A percentile compares a stretch with the other conserved stretches of the same genome.
These are phyloP conservation scores for Umimayanthus chanpuru DNA, from an alignment of 92 coral and sea anemone genomes.

Conservation along the genomic window DNA sequence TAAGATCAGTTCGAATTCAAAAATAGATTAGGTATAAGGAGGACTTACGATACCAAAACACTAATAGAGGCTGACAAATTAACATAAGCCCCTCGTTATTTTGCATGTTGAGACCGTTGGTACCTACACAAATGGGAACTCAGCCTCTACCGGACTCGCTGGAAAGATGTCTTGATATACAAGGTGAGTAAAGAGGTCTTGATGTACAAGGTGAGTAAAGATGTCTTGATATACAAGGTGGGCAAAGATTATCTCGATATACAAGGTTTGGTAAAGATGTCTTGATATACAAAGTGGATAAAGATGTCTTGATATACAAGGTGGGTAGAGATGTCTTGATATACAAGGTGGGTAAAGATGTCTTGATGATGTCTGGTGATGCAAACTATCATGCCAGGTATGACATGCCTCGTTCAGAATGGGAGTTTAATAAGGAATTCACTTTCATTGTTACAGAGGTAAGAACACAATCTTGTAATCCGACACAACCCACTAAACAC, in stretches of 20 bases:
- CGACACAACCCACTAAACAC: too few species aligned
- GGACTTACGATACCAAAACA: not conserved
- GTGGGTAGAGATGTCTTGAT: slow-evolving; percentile 1
- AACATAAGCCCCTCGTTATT: too few species aligned
- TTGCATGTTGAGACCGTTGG: not conserved
- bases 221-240: not conserved
- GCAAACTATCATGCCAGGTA: too few species aligned
- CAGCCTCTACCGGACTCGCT: not conserved
- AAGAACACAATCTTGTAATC: too few species aligned
- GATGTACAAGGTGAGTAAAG: slow-evolving; percentile 12
- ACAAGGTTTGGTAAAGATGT: not conserved
- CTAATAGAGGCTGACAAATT: not conserved
- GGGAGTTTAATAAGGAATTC: too few species aligned
- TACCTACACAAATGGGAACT: not conserved
- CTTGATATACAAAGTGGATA: too few species aligned
- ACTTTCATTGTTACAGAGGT: too few species aligned
- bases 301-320: not conserved
- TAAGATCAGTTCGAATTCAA: too few species aligned
- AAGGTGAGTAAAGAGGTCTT: slow-evolving; percentile 2
- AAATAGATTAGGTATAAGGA: too few species aligned
- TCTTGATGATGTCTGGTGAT: not conserved
- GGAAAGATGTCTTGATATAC: slow-evolving; percentile 15
- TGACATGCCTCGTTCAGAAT: too few species aligned
- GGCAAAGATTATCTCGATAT: too few species aligned
- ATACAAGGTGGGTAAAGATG: slow-evolving; percentile 13